Percentiles rank a stretch among this genome's conserved stretches.
phyloP scores from a whole-genome alignment of 1,140 invertebrate species.

The Danaus melanippus region DNA sequence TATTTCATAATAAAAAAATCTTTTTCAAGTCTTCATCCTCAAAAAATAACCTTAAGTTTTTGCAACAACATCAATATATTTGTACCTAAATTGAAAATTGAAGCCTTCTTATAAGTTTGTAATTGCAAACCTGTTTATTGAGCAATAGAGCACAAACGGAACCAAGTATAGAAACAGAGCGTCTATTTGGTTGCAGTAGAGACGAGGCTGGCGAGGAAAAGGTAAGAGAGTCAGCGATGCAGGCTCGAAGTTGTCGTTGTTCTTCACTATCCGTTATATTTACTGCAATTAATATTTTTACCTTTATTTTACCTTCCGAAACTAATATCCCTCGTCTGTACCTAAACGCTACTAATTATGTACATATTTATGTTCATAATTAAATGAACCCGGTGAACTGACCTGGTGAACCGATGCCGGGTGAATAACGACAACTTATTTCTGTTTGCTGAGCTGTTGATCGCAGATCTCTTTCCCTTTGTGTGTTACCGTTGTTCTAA shows the following conservation, averaged over 20 bases:
- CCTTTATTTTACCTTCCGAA: neutral
- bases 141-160: constrained; percentile 57
- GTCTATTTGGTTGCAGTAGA: constrained; percentile 31
- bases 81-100: no score
- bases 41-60: no score
- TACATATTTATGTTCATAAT: neutral
- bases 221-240: constrained; percentile 46
- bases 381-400: constrained; percentile 35
- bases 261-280: constrained; percentile 34
- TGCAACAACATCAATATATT: no score
- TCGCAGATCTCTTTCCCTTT: constrained; percentile 39
- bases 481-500: constrained; percentile 5
- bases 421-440: constrained; percentile 45
- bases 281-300: constrained; percentile 12
- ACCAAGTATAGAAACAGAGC: constrained; percentile 53
- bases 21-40: no score
- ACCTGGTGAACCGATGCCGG: constrained; percentile 40
- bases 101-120: no score
- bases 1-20: no score
- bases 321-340: no score
- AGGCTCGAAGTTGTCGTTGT: constrained; percentile 33
- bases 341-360: neutral
- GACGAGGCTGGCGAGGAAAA: constrained; percentile 41
- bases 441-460: constrained; percentile 54
- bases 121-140: constrained; percentile 40